A percentile compares a stretch with the other conserved stretches of the same genome.
Conservation (phyloP, 2,888 invertebrate genomes). For the Rhabditophanes sp. region DNA sequence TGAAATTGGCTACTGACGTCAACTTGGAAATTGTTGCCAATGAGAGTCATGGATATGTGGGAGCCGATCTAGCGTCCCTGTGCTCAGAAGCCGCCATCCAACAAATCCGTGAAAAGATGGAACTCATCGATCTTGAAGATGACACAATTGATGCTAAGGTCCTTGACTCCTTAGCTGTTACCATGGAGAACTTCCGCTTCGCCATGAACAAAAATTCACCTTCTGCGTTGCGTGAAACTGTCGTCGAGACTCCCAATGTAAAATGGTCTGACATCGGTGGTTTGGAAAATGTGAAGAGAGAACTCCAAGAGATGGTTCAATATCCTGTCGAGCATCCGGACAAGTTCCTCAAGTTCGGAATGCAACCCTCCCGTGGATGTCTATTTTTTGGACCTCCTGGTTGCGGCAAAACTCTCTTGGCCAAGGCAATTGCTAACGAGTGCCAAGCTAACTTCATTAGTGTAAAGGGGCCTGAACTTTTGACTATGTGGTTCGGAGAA, state of each 20-base stretch:
- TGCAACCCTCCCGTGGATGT: conserved; percentile 95
- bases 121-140: conserved; percentile 90
- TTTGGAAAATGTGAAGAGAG: conserved; percentile 49
- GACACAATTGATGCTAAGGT: conserved; percentile 98
- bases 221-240: conserved; percentile 89
- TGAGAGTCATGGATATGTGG: conserved; percentile 94
- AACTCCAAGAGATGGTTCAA: conserved; percentile 66
- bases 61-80: conserved; percentile 90
- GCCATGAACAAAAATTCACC: conserved; percentile 98
- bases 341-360: conserved; percentile 98
- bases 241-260: conserved; percentile 93
- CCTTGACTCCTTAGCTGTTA: too few species aligned
- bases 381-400: conserved; percentile 97
- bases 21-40: conserved; percentile 74
- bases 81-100: conserved; percentile 95
- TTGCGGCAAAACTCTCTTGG: conserved; percentile 67
- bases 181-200: too few species aligned
- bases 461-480: too few species aligned
- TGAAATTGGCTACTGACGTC: conserved; percentile 92
- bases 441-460: too few species aligned
- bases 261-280: conserved; percentile 60
- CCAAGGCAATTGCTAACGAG: too few species aligned
- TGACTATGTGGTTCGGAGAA: too few species aligned
- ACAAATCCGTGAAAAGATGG: conserved; percentile 98
- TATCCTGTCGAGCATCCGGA: conserved; percentile 98